Percentiles rank a stretch among this genome's conserved stretches.
Evolutionary conservation across 2,113 vertebrate species (phyloP).

Genomic region (Edolisoma coerulescens): DNA sequence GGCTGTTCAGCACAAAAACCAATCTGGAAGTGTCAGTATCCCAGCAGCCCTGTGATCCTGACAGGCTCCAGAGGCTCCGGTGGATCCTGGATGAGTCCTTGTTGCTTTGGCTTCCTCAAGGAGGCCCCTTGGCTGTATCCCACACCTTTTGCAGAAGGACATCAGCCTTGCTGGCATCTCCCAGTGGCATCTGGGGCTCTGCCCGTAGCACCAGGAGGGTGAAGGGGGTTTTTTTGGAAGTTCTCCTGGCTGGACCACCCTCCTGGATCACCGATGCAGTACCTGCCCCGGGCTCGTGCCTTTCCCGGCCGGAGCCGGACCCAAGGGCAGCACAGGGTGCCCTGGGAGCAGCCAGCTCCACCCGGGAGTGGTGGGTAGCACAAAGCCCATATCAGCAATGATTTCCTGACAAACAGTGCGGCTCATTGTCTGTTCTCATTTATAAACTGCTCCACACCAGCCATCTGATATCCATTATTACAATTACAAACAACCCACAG

Average conservation of each 20-base stretch:
- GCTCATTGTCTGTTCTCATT: slow-evolving; percentile 72
- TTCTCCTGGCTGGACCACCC: not conserved
- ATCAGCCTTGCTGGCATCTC: not conserved
- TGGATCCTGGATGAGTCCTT: fast-evolving
- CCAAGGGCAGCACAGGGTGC: not conserved
- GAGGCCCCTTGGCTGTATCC: not conserved
- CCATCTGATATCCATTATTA: slow-evolving; percentile 73
- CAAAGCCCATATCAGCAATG: slow-evolving; percentile 55
- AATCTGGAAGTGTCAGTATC: not conserved
- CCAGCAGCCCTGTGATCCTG: not conserved
- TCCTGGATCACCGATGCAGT: fast-evolving
- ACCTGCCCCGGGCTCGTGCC: fast-evolving
- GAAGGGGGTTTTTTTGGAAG: fast-evolving
- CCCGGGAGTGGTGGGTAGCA: not conserved
- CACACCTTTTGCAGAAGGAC: not conserved
- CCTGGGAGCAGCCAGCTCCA: slow-evolving; percentile 13
- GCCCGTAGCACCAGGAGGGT: not conserved
- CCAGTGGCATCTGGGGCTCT: not conserved
- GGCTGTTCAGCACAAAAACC: not conserved
- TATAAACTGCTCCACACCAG: slow-evolving; percentile 70
- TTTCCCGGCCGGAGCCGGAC: fast-evolving
- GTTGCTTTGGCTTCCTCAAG: not conserved
- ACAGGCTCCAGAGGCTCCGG: not conserved
- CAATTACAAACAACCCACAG: slow-evolving; percentile 70
- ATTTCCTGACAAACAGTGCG: slow-evolving; percentile 71